Conservation (phyloP, 2,888 invertebrate species). For the Cylindroiulus punctatus region DNA sequence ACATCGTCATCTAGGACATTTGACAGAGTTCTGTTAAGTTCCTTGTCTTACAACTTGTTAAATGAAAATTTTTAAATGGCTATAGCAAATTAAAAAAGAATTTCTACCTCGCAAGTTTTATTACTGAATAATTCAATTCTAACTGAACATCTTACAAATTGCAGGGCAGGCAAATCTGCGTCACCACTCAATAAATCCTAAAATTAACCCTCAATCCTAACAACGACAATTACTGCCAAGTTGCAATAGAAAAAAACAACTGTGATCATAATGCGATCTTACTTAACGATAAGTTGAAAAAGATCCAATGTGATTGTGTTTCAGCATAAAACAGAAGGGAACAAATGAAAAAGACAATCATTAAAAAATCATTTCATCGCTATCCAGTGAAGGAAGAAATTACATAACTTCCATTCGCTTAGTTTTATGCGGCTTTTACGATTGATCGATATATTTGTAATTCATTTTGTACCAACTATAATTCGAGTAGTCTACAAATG, state of each 20-base stretch:
- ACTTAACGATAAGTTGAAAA: conserved; percentile 8
- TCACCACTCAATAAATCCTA: not conserved
- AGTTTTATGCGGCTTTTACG: conserved; percentile 25
- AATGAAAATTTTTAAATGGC: too few relatives aligned
- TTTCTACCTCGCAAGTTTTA: too few relatives aligned
- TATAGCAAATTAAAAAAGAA: too few relatives aligned
- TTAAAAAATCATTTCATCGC: conserved; percentile 20
- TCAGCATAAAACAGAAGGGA: not conserved
- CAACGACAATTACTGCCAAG: not conserved
- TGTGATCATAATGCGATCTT: not conserved
- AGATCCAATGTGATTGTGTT: not conserved
- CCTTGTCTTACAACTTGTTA: too few relatives aligned
- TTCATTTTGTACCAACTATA: conserved; percentile 44
- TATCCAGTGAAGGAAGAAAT: not conserved
- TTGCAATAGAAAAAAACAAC: not conserved
- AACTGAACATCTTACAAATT: not conserved
- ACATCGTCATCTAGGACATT: too few relatives aligned
- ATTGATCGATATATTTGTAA: conserved; percentile 37
- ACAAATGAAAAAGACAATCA: conserved; percentile 11
- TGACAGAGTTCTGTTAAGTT: too few relatives aligned
- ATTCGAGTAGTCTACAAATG: conserved; percentile 41
- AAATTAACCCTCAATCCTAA: not conserved
- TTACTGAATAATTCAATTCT: too few relatives aligned
- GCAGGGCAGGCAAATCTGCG: not conserved
- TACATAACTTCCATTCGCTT: conserved; percentile 7